Conservation (phyloP, 2,113 vertebrate genomes). For the Euleptes europaea region DNA sequence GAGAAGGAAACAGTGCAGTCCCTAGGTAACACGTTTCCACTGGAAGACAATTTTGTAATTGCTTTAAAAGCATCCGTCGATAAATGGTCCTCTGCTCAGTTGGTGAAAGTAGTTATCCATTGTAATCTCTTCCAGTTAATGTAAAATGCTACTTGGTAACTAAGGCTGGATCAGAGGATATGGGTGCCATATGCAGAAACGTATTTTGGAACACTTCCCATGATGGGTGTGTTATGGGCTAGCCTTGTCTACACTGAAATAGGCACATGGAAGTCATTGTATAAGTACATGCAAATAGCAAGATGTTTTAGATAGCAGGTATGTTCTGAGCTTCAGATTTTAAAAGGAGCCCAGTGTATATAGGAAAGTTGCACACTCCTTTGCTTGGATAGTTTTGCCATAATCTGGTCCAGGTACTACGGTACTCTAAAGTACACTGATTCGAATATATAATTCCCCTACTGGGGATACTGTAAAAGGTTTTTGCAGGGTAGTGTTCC, state of each 20-base stretch:
- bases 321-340: not conserved
- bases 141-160: not conserved
- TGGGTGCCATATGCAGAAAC: not conserved
- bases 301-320: not conserved
- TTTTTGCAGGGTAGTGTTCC: not conserved
- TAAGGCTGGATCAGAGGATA: not conserved
- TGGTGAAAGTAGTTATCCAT: conserved; percentile 12
- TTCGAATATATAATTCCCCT: not conserved
- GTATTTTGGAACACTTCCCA: not conserved
- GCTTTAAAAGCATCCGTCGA: not conserved
- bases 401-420: not conserved
- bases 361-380: not conserved
- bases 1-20: not conserved
- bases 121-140: not conserved
- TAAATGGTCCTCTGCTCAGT: conserved; percentile 11
- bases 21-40: not conserved
- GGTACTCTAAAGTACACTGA: not conserved
- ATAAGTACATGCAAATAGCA: not conserved
- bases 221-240: not conserved
- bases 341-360: not conserved
- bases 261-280: not conserved
- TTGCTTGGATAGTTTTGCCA: not conserved
- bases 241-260: not conserved
- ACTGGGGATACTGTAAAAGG: no score
- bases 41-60: not conserved